Base-by-base conservation (phyloP, 2,888 invertebrate species). In the Eurois occulta region DNA sequence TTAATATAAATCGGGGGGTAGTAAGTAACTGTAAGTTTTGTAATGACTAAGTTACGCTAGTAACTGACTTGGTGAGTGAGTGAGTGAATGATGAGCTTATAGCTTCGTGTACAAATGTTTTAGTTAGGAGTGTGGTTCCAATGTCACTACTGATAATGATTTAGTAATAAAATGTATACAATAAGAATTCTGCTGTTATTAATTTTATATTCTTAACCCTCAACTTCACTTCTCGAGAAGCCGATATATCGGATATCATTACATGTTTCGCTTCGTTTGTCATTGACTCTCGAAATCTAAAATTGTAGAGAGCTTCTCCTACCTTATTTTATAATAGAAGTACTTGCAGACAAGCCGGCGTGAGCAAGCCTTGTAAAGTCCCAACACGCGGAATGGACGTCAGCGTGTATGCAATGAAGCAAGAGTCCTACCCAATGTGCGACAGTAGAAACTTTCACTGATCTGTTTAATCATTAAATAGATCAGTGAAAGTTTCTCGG, bases 21-120 rank as follows among this genome's bases (percentile, higher is more conserved):
- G 85, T 75, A 72, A 75, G 72, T 89, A 88, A 78, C 78, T 88
- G 67, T 90, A 90, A 90, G 90, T 82, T 88, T 88, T 88, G 70
- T 84, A 86, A 85, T 91, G 90, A 90, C 89, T 86, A 87, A 85
- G 90, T 88, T 90, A 87, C 89, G 71, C n/a, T 79, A 75, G 89
- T 89, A 87, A 88, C 84, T 38, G 48, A 69, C 69, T 43, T 65
- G 43, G 52, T 77, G 83, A 75, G 52, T 81, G 85, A 46, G 86
- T 78, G 88, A 72, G 83, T 83, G 90, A 83, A 80, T 83, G 86
- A 62, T 48, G 72, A 87, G 87, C 88, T 87, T 75, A 83, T 84
- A 88, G 86, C 90, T 91, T 86, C 88, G 88, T 94, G 94, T 93
- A 93, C 91, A 94, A 94, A 93, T 88, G 88, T 75, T 80, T 81